Evolutionary conservation across 2,888 invertebrate genomes (phyloP).

Genomic region (Margaritifera margaritifera): DNA sequence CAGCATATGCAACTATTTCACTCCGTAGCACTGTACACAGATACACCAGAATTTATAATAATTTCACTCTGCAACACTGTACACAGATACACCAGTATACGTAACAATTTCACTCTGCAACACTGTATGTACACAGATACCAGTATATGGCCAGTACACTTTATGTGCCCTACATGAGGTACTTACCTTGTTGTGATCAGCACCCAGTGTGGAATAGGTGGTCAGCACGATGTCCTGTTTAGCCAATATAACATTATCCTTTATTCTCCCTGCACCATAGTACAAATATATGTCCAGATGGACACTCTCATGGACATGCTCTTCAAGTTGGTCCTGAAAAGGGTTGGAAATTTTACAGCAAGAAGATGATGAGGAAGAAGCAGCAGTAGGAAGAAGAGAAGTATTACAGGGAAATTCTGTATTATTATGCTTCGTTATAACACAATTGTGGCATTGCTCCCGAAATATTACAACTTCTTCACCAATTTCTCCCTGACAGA

Average conservation of each 20-base stretch:
- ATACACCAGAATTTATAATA: not conserved
- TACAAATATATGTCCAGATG: conserved; percentile 50
- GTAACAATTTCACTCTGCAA: not conserved
- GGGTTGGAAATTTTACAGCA: not conserved
- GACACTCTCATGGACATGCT: conserved; percentile 46
- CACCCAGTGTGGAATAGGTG: conserved; percentile 51
- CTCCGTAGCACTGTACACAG: too few species aligned
- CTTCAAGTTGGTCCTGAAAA: conserved; percentile 51
- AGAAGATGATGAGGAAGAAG: not conserved
- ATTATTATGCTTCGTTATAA: too few species aligned
- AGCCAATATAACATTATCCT: conserved; percentile 31
- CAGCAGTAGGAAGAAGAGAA: not conserved
- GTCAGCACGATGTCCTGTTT: conserved; percentile 55
- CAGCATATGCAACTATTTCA: too few species aligned
- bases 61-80: not conserved
- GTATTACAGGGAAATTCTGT: not conserved
- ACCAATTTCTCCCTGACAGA: too few species aligned
- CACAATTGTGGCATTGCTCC: too few species aligned
- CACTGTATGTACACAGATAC: not conserved
- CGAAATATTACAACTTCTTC: too few species aligned
- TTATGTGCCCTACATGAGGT: not conserved
- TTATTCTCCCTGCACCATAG: conserved; percentile 45
- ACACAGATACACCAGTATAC: not conserved
- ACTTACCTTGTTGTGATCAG: conserved; percentile 47
- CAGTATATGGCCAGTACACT: not conserved